Conservation (phyloP, 2,888 invertebrate genomes). For the Stenotaenia linearis region DNA sequence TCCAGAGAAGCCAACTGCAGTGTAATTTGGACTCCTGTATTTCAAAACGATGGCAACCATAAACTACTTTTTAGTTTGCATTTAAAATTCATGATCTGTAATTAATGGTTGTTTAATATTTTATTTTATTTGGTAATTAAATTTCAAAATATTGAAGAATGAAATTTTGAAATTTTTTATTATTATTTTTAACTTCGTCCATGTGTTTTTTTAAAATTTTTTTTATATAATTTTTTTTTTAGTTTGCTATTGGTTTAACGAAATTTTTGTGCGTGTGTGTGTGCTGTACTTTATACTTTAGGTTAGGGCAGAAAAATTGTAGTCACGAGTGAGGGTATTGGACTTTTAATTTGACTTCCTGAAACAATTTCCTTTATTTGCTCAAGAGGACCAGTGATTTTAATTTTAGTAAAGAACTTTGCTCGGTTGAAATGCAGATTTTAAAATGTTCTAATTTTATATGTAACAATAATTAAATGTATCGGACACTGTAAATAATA, state of each 20-base stretch:
- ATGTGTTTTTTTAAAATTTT: no score
- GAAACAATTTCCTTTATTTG: neutral
- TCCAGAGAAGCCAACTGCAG: neutral
- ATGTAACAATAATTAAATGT: neutral
- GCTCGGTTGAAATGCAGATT: neutral
- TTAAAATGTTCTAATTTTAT: neutral
- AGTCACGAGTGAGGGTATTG: neutral
- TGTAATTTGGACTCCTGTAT: neutral
- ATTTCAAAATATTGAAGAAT: neutral
- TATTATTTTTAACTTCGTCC: no score
- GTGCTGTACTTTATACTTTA: neutral
- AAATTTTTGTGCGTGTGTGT: neutral
- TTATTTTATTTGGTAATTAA: neutral
- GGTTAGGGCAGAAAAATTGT: neutral
- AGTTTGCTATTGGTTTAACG: no score
- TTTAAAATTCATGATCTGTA: neutral
- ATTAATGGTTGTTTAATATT: neutral
- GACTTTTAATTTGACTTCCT: neutral
- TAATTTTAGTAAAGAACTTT: neutral
- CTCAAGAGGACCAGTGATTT: neutral
- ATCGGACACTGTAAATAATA: neutral
- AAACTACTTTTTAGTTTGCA: neutral
- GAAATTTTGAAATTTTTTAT: neutral
- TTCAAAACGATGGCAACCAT: neutral
- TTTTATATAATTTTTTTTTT: no score